A percentile compares a stretch with the other conserved stretches of the same genome.
These are phyloP conservation scores for Siphamia tubifer DNA, from an alignment of 2,113 vertebrate species.

Conservation along the genomic window DNA sequence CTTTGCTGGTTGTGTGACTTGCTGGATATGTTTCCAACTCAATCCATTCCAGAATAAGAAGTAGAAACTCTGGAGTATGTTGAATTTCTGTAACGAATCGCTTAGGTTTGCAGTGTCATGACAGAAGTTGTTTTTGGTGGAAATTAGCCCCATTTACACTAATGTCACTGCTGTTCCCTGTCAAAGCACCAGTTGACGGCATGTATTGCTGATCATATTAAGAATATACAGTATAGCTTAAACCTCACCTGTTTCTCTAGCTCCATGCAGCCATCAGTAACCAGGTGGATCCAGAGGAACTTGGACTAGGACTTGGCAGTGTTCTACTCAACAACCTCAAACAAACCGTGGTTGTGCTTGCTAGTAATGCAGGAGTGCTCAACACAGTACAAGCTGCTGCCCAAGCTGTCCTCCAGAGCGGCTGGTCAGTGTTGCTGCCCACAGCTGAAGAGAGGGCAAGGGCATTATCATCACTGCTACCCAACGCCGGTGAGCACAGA, in stretches of 20 bases:
- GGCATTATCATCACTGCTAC: slow-evolving; percentile 91
- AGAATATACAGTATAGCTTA: background rate
- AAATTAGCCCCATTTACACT: too few relatives aligned
- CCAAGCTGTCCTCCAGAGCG: slow-evolving; percentile 94
- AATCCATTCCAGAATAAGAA: too few relatives aligned
- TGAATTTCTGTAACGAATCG: too few relatives aligned
- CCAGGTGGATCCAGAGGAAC: slow-evolving; percentile 93
- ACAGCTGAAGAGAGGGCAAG: slow-evolving; percentile 95
- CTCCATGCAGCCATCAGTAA: slow-evolving; percentile 97
- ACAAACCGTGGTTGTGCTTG: slow-evolving; percentile 92
- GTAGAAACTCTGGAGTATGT: too few relatives aligned
- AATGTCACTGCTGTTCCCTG: too few relatives aligned
- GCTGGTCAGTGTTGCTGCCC: slow-evolving; percentile 95
- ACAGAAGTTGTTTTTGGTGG: too few relatives aligned
- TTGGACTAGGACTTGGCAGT: slow-evolving; percentile 92
- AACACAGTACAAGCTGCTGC: slow-evolving; percentile 92
- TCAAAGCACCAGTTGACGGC: background rate
- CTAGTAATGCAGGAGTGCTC: slow-evolving; percentile 94
- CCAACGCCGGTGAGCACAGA: slow-evolving; percentile 85
- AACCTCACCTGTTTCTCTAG: slow-evolving; percentile 61
- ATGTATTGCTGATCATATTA: background rate
- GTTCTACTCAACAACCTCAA: slow-evolving; percentile 94
- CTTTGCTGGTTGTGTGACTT: too few relatives aligned
- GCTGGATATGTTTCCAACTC: too few relatives aligned
- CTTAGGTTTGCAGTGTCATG: too few relatives aligned